Conservation (phyloP, 2,888 invertebrate species). For the Cryptus armator region DNA sequence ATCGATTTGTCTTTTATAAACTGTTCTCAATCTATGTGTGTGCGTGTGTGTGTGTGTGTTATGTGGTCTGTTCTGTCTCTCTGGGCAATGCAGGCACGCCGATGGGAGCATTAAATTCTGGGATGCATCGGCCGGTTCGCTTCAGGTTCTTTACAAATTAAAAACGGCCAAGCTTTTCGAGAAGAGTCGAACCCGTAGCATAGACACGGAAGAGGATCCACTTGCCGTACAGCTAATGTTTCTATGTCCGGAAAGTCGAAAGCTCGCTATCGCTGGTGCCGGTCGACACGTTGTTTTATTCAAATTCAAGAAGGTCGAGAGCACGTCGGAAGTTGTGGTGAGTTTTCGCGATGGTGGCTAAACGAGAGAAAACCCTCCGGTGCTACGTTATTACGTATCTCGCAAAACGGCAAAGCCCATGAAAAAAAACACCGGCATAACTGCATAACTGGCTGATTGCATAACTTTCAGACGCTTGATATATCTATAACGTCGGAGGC, state of each 20-base stretch:
- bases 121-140: slow-evolving; percentile 98
- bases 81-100: slow-evolving; percentile 91
- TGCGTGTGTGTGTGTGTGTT: background rate
- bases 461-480: slow-evolving; percentile 90
- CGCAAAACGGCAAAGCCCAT: background rate
- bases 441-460: slow-evolving; percentile 21
- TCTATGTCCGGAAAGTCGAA: slow-evolving; percentile 96
- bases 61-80: background rate
- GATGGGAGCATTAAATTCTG: slow-evolving; percentile 99
- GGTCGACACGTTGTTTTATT: slow-evolving; percentile 98
- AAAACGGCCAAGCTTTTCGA: slow-evolving; percentile 97
- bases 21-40: background rate
- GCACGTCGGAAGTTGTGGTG: slow-evolving; percentile 92
- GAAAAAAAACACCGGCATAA: background rate
- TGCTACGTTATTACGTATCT: no score
- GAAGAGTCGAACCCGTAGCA: slow-evolving; percentile 89
- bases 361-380: background rate
- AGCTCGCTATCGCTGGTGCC: slow-evolving; percentile 95
- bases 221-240: slow-evolving; percentile 96
- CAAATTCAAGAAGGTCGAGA: slow-evolving; percentile 97
- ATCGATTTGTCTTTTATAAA: slow-evolving; percentile 13
- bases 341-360: slow-evolving; percentile 74
- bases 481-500: slow-evolving; percentile 94
- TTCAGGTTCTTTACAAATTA: slow-evolving; percentile 98
- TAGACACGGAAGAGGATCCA: slow-evolving; percentile 93